A percentile compares a stretch with the other conserved stretches of the same genome.
These are phyloP conservation scores for Empidonax traillii DNA, from an alignment of 2,113 vertebrate species.

Conservation along the genomic window DNA sequence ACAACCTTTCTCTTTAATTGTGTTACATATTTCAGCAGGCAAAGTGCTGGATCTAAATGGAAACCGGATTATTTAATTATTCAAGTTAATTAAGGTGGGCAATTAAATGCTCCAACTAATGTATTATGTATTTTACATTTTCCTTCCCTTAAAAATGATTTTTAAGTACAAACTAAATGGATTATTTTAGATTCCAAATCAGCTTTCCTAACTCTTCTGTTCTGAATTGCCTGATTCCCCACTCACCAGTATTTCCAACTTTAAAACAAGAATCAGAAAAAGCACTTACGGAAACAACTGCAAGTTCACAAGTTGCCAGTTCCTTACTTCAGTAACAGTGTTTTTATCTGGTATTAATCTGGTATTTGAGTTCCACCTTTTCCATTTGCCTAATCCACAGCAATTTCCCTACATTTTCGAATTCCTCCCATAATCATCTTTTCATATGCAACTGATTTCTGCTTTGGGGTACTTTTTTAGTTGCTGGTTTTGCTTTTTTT, in stretches of 20 bases:
- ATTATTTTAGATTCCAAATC: background rate
- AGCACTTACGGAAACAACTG: background rate
- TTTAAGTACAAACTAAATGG: background rate
- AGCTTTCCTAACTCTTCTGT: background rate
- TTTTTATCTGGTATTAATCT: background rate
- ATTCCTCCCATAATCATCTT: background rate
- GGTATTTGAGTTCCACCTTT: background rate
- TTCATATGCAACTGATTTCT: background rate
- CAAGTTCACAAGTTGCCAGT: background rate
- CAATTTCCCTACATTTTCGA: background rate
- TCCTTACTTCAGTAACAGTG: background rate
- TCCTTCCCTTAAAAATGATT: background rate
- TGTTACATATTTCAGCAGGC: background rate
- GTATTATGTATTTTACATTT: background rate
- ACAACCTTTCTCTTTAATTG: background rate
- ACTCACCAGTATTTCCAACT: background rate
- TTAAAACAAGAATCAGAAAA: background rate
- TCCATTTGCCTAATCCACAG: background rate
- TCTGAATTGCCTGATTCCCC: background rate
- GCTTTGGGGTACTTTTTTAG: fast-evolving
- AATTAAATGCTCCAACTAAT: conserved; percentile 14
- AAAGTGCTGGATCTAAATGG: background rate
- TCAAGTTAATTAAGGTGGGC: conserved; percentile 23
- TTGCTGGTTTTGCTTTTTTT: background rate
- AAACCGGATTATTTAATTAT: conserved; percentile 18